These are phyloP conservation scores for Leptatherina wallacei DNA, from an alignment of 2,797 vertebrate genomes.

Conservation along the genomic window DNA sequence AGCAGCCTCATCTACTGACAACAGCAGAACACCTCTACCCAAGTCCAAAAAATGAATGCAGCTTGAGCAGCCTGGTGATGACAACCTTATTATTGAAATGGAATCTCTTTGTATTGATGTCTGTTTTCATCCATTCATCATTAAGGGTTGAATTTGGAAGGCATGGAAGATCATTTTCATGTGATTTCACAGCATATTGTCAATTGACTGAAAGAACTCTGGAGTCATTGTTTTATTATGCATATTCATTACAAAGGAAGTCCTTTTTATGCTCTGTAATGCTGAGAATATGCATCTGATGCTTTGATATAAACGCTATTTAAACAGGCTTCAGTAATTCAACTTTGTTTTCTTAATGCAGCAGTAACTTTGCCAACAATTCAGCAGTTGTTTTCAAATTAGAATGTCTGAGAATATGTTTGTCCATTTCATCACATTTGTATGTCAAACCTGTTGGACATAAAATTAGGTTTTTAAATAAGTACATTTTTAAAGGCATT, in stretches of 20 bases:
- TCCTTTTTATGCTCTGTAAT: not conserved
- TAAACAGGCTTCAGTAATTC: not conserved
- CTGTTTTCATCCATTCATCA: not conserved
- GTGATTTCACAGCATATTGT: not conserved
- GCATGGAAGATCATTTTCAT: not conserved
- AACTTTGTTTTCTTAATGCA: constrained; percentile 11
- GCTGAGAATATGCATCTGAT: not conserved
- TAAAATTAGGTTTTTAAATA: constrained; percentile 7
- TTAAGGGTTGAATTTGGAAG: not conserved
- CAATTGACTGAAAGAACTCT: not conserved
- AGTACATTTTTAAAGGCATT: not conserved
- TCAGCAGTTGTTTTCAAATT: not conserved
- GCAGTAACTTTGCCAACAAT: not conserved
- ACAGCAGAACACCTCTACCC: constrained; percentile 55
- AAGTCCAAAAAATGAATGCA: constrained; percentile 74
- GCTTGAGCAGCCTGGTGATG: constrained; percentile 85
- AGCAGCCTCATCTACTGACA: constrained; percentile 53
- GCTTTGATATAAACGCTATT: not conserved
- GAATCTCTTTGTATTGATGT: not conserved
- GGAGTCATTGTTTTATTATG: constrained; percentile 2
- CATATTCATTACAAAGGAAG: not conserved
- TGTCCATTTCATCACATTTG: constrained; percentile 6
- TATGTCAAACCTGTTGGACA: not conserved
- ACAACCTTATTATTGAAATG: constrained; percentile 6
- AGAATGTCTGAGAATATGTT: not conserved